A percentile compares a stretch with the other conserved stretches of the same genome.
phyloP scores from a whole-genome alignment of 2,888 invertebrate species.

The Ischnus inquisitorius region DNA sequence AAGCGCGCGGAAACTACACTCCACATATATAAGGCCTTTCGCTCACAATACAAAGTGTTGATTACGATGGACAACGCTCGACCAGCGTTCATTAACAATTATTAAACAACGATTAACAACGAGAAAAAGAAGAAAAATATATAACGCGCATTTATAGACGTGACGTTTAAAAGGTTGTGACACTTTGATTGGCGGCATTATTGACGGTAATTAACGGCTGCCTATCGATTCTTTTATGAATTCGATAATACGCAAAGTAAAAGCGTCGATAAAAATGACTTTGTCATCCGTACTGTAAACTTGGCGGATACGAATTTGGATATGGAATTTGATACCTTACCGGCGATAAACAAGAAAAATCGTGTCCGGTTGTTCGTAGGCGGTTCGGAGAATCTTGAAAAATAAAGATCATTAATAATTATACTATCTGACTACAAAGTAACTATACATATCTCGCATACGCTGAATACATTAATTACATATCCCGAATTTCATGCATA shows the following conservation, averaged over 20 bases:
- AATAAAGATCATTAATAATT: no score
- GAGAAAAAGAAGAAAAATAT: background rate
- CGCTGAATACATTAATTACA: no score
- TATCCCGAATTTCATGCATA: no score
- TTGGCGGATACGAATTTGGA: no score
- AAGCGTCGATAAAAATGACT: no score
- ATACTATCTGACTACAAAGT: no score
- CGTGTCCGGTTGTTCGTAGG: no score
- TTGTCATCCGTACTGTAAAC: no score
- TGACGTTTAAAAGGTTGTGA: background rate
- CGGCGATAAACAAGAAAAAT: background rate
- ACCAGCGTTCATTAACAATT: background rate
- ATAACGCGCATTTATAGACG: background rate
- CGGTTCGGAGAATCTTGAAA: no score
- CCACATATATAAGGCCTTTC: background rate
- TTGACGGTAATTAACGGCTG: background rate
- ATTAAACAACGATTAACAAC: background rate
- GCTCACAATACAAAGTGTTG: background rate
- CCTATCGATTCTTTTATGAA: background rate
- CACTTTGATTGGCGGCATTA: background rate
- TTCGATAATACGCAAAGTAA: background rate
- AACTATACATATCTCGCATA: no score
- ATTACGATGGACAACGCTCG: background rate
- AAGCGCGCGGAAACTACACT: background rate
- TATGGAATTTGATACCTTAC: background rate